Base-by-base conservation (phyloP, 2,797 vertebrate species). In the Phoeniculus purpureus region DNA sequence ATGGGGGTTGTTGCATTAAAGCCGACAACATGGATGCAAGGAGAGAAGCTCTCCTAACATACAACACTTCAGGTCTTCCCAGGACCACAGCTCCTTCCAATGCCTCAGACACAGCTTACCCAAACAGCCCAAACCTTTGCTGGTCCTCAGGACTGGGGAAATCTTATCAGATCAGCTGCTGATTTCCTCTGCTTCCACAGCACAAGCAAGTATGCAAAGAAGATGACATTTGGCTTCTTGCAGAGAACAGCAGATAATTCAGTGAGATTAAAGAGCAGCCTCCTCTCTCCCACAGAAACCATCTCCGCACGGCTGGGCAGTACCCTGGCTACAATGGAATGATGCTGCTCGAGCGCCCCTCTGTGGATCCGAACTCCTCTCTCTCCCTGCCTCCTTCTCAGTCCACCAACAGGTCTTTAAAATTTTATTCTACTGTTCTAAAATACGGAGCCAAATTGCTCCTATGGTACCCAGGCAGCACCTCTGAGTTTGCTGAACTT, bases 341-440 rank as follows among this genome's bases (percentile, higher is more conserved):
- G 2, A 29, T 19, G 86, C 89, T 81, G 81, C 92, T 95, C 14
- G 71, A 94, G 95, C 93, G 95, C 96, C 94, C 85, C 94, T 88
- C 87, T 79, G 92, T 96, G 96, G 96, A 40, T 15, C 78, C 9
- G 23, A 61, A 71, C 61, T 77, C 56, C 34, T 71, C 67, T 27
- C 74, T 40, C n/a, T 66, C 55, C 32, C 40, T 58, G 55, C 60
- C 56, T 54, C 70, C 65, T 45, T 14, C 45, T 27, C 48, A 15
- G 34, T 9, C 27, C 22, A 32, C 7, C 15, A 50, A n/a, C 25
- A 22, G 12, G 45, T 77, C 48, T 77, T 52, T 40, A 4, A 3
- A 10, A 18, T 32, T 81, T 67, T 9, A 31, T 32, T 74, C 67
- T n/a, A 18, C 9, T 43, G 81, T 40, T 40, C 6, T 27, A 20